Evolutionary conservation across 2,888 invertebrate genomes (phyloP).

Genomic region (Napeogenes inachia): DNA sequence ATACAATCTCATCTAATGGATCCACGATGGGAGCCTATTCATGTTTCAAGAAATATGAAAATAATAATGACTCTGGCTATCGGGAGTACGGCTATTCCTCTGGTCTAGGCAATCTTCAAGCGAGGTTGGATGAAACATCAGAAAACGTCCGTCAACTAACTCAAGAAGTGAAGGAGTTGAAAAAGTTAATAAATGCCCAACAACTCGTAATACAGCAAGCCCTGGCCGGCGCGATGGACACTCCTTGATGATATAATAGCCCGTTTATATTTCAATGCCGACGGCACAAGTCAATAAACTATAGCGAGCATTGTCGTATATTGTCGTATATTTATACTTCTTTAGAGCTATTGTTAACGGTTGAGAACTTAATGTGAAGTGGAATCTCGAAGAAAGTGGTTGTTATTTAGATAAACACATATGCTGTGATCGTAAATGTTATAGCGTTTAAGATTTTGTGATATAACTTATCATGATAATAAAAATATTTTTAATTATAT

Average conservation of each 20-base stretch:
- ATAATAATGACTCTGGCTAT: constrained; percentile 74
- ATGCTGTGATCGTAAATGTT: constrained; percentile 33
- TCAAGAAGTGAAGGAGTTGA: constrained; percentile 83
- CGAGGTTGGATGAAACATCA: constrained; percentile 81
- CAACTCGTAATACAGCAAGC: constrained; percentile 73
- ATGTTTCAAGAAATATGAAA: constrained; percentile 81
- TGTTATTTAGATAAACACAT: constrained; percentile 11
- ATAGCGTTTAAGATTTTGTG: constrained; percentile 32
- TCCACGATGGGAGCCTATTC: constrained; percentile 80
- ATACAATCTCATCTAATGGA: constrained; percentile 82
- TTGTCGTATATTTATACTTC: constrained; percentile 50
- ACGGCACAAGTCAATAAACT: constrained; percentile 72
- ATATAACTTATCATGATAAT: constrained; percentile 34
- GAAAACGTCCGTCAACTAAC: constrained; percentile 82
- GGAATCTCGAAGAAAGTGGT: constrained; percentile 7
- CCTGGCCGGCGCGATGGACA: constrained; percentile 63
- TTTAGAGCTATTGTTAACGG: constrained; percentile 44
- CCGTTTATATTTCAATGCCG: constrained; percentile 73
- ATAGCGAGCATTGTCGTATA: constrained; percentile 53
- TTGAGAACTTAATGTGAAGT: constrained; percentile 51
- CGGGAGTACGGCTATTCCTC: constrained; percentile 76
- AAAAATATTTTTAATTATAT: constrained; percentile 36
- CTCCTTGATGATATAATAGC: constrained; percentile 70
- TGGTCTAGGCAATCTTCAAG: constrained; percentile 78
- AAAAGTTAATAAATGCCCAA: constrained; percentile 74